Conservation (phyloP, 2,888 invertebrate genomes). For the Lasioglossum vierecki region DNA sequence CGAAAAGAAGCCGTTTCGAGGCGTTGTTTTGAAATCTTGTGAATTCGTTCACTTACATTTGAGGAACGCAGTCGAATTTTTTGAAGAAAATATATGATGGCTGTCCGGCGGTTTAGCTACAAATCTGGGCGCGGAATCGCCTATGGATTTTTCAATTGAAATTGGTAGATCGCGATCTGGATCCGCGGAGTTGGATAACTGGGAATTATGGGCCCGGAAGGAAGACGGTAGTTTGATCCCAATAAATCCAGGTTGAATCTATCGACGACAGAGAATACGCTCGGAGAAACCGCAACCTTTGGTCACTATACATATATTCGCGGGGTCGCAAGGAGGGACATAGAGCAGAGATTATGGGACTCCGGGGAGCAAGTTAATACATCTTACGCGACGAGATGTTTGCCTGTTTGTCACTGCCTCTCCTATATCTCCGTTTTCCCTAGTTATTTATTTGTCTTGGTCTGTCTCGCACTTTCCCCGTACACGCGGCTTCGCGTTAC, state of each 20-base stretch:
- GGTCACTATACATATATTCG: conserved; percentile 56
- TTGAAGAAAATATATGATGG: neutral
- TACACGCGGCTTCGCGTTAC: neutral
- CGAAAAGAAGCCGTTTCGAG: neutral
- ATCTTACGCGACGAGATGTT: conserved; percentile 66
- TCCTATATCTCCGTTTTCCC: conserved; percentile 45
- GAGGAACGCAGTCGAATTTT: neutral
- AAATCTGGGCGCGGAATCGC: neutral
- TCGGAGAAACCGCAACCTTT: conserved; percentile 62
- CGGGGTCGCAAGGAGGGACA: conserved; percentile 67
- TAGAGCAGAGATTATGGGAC: conserved; percentile 74
- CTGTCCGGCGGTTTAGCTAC: neutral
- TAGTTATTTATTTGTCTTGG: conserved; percentile 34
- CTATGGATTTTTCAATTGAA: neutral
- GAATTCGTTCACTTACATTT: too few species aligned
- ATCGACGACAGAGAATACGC: conserved; percentile 13
- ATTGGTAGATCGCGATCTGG: conserved; percentile 65
- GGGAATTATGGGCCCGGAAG: neutral
- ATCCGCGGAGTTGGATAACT: neutral
- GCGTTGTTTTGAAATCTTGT: neutral
- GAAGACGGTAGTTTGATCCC: neutral
- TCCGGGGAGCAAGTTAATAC: conserved; percentile 77
- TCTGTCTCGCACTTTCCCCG: too few species aligned
- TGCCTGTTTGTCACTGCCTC: conserved; percentile 58
- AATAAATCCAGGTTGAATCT: conserved; percentile 1